phyloP scores from a whole-genome alignment of 2,113 vertebrate genomes.

The Nibea coibor region DNA sequence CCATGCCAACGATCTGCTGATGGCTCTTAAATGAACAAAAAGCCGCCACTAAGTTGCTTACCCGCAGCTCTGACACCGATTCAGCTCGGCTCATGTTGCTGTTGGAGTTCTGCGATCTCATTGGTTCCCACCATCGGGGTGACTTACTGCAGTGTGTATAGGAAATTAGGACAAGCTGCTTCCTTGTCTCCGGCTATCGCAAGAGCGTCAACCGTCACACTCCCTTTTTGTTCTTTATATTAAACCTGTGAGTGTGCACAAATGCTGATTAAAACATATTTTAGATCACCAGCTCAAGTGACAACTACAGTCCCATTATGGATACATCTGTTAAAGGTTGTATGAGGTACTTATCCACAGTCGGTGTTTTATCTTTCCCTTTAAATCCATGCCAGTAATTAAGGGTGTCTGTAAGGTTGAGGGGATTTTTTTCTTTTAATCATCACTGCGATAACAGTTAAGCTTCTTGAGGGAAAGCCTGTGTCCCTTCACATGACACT shows the following conservation, averaged over 20 bases:
- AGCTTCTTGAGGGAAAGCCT: no score
- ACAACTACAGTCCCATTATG: neutral
- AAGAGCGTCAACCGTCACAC: neutral
- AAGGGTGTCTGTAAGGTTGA: no score
- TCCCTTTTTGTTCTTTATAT: neutral
- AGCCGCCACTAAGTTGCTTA: constrained; percentile 30
- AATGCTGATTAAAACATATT: neutral
- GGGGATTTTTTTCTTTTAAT: no score
- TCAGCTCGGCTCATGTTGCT: neutral
- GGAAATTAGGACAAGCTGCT: constrained; percentile 5
- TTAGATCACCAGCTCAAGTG: neutral
- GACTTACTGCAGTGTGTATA: constrained; percentile 2
- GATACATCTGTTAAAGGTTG: neutral
- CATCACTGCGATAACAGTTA: no score
- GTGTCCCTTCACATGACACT: no score
- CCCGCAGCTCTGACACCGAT: neutral
- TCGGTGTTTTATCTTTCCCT: no score
- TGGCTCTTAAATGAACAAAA: constrained; percentile 28
- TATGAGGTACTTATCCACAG: no score
- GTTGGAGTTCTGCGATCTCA: neutral
- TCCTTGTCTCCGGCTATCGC: neutral
- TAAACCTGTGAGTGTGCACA: neutral
- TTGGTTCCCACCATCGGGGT: constrained; percentile 2
- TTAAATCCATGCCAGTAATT: neutral
- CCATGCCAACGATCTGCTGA: constrained; percentile 52